These are phyloP conservation scores for Aphyosemion australe DNA, from an alignment of 2,113 vertebrate species.

Conservation along the genomic window DNA sequence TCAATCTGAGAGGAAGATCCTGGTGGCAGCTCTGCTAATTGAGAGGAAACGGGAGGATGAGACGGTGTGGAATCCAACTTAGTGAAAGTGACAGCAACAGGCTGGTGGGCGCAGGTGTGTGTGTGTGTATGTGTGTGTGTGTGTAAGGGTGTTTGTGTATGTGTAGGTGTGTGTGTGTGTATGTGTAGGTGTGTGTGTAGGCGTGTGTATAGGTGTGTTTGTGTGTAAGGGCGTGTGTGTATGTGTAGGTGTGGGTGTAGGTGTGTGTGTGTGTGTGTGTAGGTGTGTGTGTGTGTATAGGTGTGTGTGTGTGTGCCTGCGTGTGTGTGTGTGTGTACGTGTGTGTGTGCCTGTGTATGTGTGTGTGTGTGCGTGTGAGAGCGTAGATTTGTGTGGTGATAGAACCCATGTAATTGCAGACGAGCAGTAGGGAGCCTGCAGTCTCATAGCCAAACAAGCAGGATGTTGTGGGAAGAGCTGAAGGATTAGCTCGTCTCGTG, in stretches of 20 bases:
- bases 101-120: conserved; percentile 61
- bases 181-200: conserved; percentile 11
- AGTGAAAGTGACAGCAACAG: conserved; percentile 67
- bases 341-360: too few species aligned
- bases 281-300: too few species aligned
- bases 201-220: too few species aligned
- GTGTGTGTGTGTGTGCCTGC: too few species aligned
- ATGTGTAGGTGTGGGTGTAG: too few species aligned
- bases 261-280: too few species aligned
- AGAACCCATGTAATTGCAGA: conserved; percentile 61
- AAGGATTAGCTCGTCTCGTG: conserved; percentile 66
- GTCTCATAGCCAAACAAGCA: conserved; percentile 61
- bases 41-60: conserved; percentile 71
- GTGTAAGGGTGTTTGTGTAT: too few species aligned
- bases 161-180: neutral
- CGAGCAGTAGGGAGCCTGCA: conserved; percentile 36
- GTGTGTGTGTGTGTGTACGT: too few species aligned
- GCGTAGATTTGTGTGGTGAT: conserved; percentile 35
- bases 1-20: conserved; percentile 61
- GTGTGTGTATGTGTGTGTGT: conserved; percentile 5
- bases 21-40: conserved; percentile 70
- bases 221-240: too few species aligned
- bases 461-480: too few species aligned
- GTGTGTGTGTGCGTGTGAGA: neutral
- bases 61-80: conserved; percentile 54